These are phyloP conservation scores for Aphrocallistes beatrix DNA, from an alignment of 37 sponge, comb jelly and placozoan genomes.

Conservation along the genomic window DNA sequence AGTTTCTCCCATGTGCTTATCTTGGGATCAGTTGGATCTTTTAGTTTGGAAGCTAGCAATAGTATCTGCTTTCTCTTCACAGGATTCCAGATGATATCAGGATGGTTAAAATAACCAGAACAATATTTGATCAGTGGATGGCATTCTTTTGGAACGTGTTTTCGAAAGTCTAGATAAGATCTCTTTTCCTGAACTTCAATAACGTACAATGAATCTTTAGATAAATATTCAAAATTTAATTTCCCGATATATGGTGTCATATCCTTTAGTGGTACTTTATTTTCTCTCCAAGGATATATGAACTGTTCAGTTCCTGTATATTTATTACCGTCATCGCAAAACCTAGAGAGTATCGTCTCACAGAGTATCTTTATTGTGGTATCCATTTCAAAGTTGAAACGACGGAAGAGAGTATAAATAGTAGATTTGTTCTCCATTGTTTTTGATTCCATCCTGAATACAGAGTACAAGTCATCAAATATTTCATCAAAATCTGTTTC, in stretches of 20 bases:
- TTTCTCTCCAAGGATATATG: not conserved
- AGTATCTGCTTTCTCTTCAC: not conserved
- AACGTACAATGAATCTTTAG: not conserved
- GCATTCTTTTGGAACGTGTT: not conserved
- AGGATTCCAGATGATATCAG: not conserved
- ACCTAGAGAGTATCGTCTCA: not conserved
- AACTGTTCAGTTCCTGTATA: not conserved
- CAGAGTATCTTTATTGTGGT: not conserved
- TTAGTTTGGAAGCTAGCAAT: not conserved
- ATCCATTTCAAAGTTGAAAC: not conserved
- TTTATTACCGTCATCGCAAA: not conserved
- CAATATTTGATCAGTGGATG: not conserved
- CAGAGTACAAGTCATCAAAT: not conserved
- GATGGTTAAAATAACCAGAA: not conserved
- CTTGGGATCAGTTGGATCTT: not conserved
- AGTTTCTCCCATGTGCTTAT: not conserved
- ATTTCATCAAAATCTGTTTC: not conserved
- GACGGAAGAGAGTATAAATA: not conserved
- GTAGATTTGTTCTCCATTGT: not conserved
- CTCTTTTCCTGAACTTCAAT: not conserved
- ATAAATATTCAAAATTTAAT: not conserved
- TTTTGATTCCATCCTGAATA: not conserved
- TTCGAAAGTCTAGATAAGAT: not conserved
- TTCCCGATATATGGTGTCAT: not conserved
- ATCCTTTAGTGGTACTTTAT: not conserved